phyloP scores from a whole-genome alignment of 2,888 invertebrate species.

The Drosophila anomalata region DNA sequence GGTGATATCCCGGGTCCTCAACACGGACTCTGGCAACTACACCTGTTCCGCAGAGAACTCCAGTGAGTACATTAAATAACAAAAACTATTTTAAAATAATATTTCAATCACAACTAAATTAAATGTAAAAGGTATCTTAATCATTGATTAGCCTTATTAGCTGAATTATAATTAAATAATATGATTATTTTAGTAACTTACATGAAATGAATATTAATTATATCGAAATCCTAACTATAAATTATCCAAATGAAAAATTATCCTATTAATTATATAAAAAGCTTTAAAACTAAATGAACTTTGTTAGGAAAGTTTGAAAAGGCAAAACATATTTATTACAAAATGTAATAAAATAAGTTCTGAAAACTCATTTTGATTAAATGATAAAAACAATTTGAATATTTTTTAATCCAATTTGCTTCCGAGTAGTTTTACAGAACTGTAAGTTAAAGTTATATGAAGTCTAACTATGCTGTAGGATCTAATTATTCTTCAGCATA shows the following conservation, averaged over 20 bases:
- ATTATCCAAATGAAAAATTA: too few relatives aligned
- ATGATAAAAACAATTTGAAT: neutral
- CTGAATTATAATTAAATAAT: too few relatives aligned
- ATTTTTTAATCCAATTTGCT: neutral
- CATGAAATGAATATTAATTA: too few relatives aligned
- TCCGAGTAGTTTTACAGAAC: neutral
- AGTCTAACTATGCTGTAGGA: neutral
- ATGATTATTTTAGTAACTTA: too few relatives aligned
- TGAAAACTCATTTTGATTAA: neutral
- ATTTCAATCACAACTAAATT: too few relatives aligned
- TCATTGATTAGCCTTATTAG: too few relatives aligned
- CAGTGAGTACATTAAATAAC: constrained; percentile 83
- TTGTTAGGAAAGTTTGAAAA: too few relatives aligned
- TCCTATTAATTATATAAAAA: too few relatives aligned
- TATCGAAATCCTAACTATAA: too few relatives aligned
- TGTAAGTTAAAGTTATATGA: neutral
- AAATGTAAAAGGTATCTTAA: too few relatives aligned
- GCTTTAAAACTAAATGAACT: too few relatives aligned
- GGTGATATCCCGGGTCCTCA: constrained; percentile 88
- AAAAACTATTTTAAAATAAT: neutral
- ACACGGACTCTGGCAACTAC: constrained; percentile 90
- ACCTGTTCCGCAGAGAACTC: constrained; percentile 94
- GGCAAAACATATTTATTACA: too few relatives aligned
- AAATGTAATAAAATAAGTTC: neutral
- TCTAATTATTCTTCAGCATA: neutral